These are phyloP conservation scores for Bombycilla garrulus DNA, from an alignment of 2,113 vertebrate species.

Conservation along the genomic window DNA sequence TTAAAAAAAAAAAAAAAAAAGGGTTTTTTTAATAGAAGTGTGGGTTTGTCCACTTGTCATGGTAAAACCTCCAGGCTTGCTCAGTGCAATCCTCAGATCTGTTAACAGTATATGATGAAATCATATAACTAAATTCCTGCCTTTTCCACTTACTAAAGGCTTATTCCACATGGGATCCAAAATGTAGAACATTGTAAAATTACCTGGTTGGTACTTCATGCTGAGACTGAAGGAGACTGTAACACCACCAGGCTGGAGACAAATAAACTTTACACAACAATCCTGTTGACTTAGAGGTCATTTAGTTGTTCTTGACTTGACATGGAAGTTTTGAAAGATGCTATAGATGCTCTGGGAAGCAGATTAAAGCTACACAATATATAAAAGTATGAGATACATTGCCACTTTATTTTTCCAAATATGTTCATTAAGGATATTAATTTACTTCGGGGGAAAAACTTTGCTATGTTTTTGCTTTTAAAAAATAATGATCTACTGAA, in stretches of 20 bases:
- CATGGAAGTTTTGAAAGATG: neutral
- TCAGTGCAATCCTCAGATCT: neutral
- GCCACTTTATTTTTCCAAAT: neutral
- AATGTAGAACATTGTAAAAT: neutral
- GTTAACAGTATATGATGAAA: neutral
- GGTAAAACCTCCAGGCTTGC: neutral
- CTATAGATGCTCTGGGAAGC: neutral
- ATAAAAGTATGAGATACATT: neutral
- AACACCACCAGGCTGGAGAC: neutral
- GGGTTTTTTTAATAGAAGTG: neutral
- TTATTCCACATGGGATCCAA: neutral
- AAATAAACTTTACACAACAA: neutral
- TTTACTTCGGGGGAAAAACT: neutral
- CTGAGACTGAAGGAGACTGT: neutral
- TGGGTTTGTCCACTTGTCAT: neutral
- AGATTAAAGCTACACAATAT: neutral
- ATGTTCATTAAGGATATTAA: neutral
- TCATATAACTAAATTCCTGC: neutral
- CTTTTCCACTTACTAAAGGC: neutral
- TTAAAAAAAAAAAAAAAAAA: neutral
- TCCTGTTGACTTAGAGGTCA: neutral
- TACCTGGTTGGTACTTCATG: neutral
- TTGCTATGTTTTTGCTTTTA: neutral
- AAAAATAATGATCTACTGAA: neutral
- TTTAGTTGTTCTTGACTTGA: conserved; percentile 8